A percentile compares a stretch with the other conserved stretches of the same genome.
Evolutionary conservation across 92 coral and sea anemone genomes (phyloP).

Genomic region (Galaxea fascicularis): DNA sequence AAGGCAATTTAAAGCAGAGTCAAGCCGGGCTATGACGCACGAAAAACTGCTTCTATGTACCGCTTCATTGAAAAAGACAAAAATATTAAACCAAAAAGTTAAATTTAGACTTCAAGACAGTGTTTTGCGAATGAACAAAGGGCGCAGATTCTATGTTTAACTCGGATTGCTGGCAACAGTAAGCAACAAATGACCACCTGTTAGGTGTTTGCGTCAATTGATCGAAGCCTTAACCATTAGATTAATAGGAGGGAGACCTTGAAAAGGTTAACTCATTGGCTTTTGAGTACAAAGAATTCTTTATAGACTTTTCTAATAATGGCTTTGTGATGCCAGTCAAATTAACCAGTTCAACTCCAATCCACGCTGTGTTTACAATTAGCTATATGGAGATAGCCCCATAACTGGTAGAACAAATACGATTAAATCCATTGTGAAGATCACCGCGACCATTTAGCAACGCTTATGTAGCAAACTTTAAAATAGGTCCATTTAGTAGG

Average conservation of each 20-base stretch:
- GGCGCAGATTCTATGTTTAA: slow-evolving; percentile 3
- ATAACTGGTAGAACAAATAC: slow-evolving; percentile 10
- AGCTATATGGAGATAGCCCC: too few relatives aligned
- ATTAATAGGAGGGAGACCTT: neutral
- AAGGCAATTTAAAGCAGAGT: neutral
- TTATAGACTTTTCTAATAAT: slow-evolving; percentile 7
- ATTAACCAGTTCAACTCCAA: slow-evolving; percentile 4
- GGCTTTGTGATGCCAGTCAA: slow-evolving; percentile 20
- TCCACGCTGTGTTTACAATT: slow-evolving; percentile 38
- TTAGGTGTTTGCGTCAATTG: slow-evolving; percentile 24
- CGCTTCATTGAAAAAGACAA: slow-evolving; percentile 15
- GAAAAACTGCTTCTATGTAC: neutral
- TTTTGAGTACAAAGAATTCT: slow-evolving; percentile 8
- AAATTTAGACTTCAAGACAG: slow-evolving; percentile 30
- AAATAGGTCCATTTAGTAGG: too few relatives aligned
- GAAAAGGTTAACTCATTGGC: neutral
- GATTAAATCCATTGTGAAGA: neutral
- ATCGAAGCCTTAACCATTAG: neutral
- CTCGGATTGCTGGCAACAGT: neutral
- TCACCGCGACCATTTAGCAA: neutral
- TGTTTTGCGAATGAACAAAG: neutral
- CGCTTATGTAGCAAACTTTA: too few relatives aligned
- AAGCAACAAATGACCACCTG: slow-evolving; percentile 25
- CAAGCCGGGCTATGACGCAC: slow-evolving; percentile 32
- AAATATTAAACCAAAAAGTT: neutral